phyloP scores from a whole-genome alignment of 2,888 invertebrate species.

The Drosophila helvetica region DNA sequence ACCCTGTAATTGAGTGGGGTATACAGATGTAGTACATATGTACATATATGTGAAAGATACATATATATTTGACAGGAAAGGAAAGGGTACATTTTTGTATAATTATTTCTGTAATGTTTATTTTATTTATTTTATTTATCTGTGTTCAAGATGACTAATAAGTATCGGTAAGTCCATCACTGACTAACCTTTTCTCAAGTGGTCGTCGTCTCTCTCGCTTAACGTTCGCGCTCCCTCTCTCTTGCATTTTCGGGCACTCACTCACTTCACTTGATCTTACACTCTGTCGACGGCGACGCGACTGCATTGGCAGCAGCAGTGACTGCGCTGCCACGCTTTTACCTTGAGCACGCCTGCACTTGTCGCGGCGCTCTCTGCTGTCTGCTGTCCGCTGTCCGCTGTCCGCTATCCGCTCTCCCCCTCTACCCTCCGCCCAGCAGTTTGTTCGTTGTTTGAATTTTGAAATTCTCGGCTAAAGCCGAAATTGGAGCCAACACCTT shows the following conservation, averaged over 20 bases:
- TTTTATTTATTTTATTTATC: not conserved
- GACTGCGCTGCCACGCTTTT: slow-evolving; percentile 49
- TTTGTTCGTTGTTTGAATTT: slow-evolving; percentile 48
- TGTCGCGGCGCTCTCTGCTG: slow-evolving; percentile 50
- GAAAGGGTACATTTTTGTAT: not conserved
- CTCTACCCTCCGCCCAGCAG: slow-evolving; percentile 3
- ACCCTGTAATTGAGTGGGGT: slow-evolving; percentile 2
- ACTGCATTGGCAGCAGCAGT: slow-evolving; percentile 5
- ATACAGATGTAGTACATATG: not conserved
- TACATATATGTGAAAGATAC: not conserved
- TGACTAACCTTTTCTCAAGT: slow-evolving; percentile 6
- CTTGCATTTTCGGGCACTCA: slow-evolving; percentile 45
- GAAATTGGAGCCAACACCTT: slow-evolving; percentile 59
- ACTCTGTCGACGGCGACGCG: slow-evolving; percentile 40
- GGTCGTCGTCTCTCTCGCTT: slow-evolving; percentile 17
- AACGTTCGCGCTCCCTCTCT: slow-evolving; percentile 16
- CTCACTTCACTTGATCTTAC: slow-evolving; percentile 71
- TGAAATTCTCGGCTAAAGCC: slow-evolving; percentile 62
- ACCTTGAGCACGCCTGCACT: slow-evolving; percentile 74
- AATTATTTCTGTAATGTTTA: too few species aligned
- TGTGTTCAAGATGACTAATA: not conserved
- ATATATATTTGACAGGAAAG: not conserved
- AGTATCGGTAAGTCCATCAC: not conserved
- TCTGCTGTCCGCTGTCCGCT: not conserved
- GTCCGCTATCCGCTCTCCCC: slow-evolving; percentile 3